A percentile compares a stretch with the other conserved stretches of the same genome.
Conservation (phyloP, 2,888 invertebrate species). For the Craniophora ligustri region DNA sequence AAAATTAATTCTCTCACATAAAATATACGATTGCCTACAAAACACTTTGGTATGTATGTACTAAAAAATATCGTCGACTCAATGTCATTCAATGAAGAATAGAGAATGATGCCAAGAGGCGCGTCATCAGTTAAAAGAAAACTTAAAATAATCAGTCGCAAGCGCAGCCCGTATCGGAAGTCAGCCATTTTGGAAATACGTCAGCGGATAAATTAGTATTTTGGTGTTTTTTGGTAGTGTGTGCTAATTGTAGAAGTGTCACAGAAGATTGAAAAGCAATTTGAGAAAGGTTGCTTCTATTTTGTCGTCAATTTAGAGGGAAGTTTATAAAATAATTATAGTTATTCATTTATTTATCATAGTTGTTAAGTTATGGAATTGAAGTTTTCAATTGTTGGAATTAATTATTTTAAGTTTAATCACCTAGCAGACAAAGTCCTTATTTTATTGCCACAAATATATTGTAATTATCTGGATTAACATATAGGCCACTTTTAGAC, state of each 20-base stretch:
- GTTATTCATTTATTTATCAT: too few species aligned
- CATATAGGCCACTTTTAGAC: too few species aligned
- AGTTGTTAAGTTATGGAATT: too few species aligned
- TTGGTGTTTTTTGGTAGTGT: slow-evolving; percentile 33
- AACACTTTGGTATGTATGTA: slow-evolving; percentile 41
- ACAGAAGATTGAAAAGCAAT: not conserved
- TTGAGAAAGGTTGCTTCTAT: too few species aligned
- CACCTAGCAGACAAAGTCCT: too few species aligned
- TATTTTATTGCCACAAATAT: too few species aligned
- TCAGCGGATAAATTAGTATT: slow-evolving; percentile 39
- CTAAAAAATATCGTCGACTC: slow-evolving; percentile 34
- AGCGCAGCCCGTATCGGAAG: slow-evolving; percentile 61
- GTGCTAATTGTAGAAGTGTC: slow-evolving; percentile 9
- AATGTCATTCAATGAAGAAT: slow-evolving; percentile 51
- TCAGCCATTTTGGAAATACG: slow-evolving; percentile 61
- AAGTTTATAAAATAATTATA: too few species aligned
- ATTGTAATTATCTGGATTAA: too few species aligned
- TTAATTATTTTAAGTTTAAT: too few species aligned
- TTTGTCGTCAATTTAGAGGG: too few species aligned
- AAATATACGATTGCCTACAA: slow-evolving; percentile 15
- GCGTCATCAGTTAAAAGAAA: slow-evolving; percentile 49
- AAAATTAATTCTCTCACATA: slow-evolving; percentile 13
- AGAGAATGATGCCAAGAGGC: slow-evolving; percentile 50
- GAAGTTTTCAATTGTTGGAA: too few species aligned
- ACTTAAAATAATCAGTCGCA: slow-evolving; percentile 66